Base-by-base conservation (phyloP, 2,888 invertebrate genomes). In the Agrypnus murinus region DNA sequence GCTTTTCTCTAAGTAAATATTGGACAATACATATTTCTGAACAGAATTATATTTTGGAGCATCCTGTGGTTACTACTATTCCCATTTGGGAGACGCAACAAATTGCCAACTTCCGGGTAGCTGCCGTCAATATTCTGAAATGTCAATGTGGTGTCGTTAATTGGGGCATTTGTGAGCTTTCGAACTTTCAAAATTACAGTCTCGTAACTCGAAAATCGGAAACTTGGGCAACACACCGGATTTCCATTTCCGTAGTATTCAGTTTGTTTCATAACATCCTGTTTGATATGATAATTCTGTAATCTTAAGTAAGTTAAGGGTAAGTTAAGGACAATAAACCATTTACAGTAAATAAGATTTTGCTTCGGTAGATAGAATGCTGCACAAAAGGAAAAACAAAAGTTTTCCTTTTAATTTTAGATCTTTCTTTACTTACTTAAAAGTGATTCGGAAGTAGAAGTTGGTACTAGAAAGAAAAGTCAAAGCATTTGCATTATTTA, bases 91-190 rank as follows among this genome's bases (percentile, higher is more conserved):
- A 55, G 36, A 55, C 36, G 34, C 36, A 63, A 40, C 50, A 53
- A 64, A 64, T 53, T 64, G 53, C 40, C 10, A 64, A 43, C 40
- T 64, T 55, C 43, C 64, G 15, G 55, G 14, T 64, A 63, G 63
- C 55, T 45, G 40, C 53, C 59, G 55, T 64, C 43, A 64, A 64
- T 64, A 25, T 53, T 64, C 50, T 15, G 55, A 55, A 55, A 55
- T 55, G 55, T 55, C 36, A 36, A 15, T 36, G 38, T 32, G 36
- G 55, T 64, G 40, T 64, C 43, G 32, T 55, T 55, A 64, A 64
- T 64, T 64, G 64, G 43, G 32, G 53, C 55, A 55, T 64, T 55
- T 55, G 34, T 55, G 53, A 64, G 64, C 55, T 55, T 43, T 45
- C 19, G 53, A 64, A 64, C 64, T 55, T 55, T 40, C 32, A 38